Percentiles rank a stretch among this genome's conserved stretches.
Evolutionary conservation across 2,888 invertebrate species (phyloP).

Genomic region (Eumacrocentrus americanus): DNA sequence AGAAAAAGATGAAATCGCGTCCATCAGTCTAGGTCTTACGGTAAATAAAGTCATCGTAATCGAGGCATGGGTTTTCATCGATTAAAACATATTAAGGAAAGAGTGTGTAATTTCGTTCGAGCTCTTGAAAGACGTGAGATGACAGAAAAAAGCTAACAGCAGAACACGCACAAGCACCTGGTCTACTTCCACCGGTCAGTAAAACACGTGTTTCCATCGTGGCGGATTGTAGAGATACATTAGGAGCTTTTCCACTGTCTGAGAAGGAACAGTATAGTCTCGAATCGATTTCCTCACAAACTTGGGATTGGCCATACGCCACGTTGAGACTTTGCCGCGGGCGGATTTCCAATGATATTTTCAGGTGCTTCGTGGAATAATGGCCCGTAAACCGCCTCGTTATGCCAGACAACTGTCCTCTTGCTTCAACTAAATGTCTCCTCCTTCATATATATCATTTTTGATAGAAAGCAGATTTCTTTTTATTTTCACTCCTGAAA

Average conservation of each 20-base stretch:
- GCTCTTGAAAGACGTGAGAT: too few species aligned
- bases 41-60: too few species aligned
- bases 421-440: background rate
- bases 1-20: too few species aligned
- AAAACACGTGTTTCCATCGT: background rate
- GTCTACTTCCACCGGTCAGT: too few species aligned
- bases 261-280: conserved; percentile 4
- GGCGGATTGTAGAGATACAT: background rate
- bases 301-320: conserved; percentile 31
- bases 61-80: too few species aligned
- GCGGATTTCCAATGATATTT: conserved; percentile 38
- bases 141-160: too few species aligned
- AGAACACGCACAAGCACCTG: too few species aligned
- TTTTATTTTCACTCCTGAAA: background rate
- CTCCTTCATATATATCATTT: conserved; percentile 8
- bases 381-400: conserved; percentile 39
- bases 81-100: too few species aligned
- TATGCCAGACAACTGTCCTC: conserved; percentile 28
- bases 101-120: too few species aligned
- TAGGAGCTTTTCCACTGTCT: background rate
- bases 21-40: too few species aligned
- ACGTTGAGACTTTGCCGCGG: conserved; percentile 22
- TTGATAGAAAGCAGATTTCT: too few species aligned
- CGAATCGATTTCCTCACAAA: conserved; percentile 43
- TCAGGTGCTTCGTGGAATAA: conserved; percentile 36